These are phyloP conservation scores for Helicoverpa zea DNA, from an alignment of 1,140 invertebrate species.

Conservation along the genomic window DNA sequence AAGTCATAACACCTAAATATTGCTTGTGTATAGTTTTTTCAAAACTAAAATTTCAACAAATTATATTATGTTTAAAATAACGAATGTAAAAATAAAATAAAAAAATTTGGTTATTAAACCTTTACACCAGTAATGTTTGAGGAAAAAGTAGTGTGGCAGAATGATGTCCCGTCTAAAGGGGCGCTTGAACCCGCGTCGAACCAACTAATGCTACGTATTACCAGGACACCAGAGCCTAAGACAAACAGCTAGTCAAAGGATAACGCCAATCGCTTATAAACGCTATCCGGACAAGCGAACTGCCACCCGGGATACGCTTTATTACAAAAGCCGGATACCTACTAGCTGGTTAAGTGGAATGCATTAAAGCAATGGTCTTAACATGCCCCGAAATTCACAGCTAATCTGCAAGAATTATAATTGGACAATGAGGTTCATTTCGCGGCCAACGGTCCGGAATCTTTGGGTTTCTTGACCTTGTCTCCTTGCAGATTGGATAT, in stretches of 20 bases:
- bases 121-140: constrained; percentile 35
- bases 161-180: constrained; percentile 39
- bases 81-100: constrained; percentile 15
- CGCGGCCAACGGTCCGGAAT: no score
- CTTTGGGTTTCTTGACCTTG: background rate
- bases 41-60: constrained; percentile 12
- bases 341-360: background rate
- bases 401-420: constrained; percentile 3
- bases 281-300: background rate
- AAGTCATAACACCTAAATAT: constrained; percentile 12
- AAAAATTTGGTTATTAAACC: background rate
- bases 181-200: constrained; percentile 35
- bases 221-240: constrained; percentile 47
- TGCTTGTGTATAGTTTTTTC: constrained; percentile 2
- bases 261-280: constrained; percentile 42
- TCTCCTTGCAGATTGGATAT: background rate
- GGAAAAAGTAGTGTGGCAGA: constrained; percentile 19
- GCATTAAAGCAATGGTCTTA: background rate
- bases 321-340: background rate
- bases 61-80: constrained; percentile 10
- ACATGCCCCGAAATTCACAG: background rate
- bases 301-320: background rate
- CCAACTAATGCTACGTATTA: constrained; percentile 40
- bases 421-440: background rate
- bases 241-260: constrained; percentile 48